Evolutionary conservation across 2,888 invertebrate species (phyloP).

Genomic region (Lasioglossum leucozonium): DNA sequence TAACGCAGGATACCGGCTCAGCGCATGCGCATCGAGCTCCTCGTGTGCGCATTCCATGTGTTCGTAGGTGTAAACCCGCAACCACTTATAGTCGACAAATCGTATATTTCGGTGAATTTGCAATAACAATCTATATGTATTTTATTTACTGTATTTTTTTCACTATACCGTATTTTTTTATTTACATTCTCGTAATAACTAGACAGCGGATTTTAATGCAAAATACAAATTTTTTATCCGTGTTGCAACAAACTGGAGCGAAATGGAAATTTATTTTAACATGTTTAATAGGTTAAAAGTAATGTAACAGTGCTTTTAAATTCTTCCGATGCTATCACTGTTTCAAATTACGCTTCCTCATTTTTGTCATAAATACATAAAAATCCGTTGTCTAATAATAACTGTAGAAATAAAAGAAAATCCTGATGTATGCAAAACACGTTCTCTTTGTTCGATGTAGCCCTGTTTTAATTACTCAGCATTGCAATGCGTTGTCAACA

Average conservation of each 20-base stretch:
- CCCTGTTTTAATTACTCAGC: background rate
- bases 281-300: too few species aligned
- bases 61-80: constrained; percentile 35
- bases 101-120: background rate
- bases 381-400: background rate
- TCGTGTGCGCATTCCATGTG: background rate
- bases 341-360: too few species aligned
- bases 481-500: background rate
- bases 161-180: too few species aligned
- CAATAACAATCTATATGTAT: background rate
- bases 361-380: too few species aligned
- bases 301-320: too few species aligned
- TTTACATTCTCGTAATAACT: too few species aligned
- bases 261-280: too few species aligned
- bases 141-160: too few species aligned
- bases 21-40: constrained; percentile 2
- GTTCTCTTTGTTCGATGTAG: background rate
- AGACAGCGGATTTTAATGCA: too few species aligned
- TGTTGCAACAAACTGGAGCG: too few species aligned
- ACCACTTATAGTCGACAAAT: constrained; percentile 43
- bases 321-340: too few species aligned
- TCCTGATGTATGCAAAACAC: background rate
- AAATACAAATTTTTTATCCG: too few species aligned
- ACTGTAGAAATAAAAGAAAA: background rate
- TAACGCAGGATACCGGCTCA: constrained; percentile 18